A percentile compares a stretch with the other conserved stretches of the same genome.
Conservation (phyloP, 1,140 invertebrate genomes). For the Euura saliciscinereae region DNA sequence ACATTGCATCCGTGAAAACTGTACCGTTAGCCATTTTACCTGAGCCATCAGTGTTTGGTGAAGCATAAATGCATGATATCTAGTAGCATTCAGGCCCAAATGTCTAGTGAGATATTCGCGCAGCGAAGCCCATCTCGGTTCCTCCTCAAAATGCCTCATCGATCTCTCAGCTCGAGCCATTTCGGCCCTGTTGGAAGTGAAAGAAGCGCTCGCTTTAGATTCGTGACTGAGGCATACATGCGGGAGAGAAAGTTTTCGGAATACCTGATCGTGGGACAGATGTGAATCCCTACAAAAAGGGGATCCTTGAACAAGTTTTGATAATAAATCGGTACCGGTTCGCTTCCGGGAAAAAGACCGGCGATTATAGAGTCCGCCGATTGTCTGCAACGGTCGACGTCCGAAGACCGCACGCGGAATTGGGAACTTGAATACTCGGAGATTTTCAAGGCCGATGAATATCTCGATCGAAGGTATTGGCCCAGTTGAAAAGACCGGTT, state of each 20-base stretch:
- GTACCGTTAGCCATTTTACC: too few relatives aligned
- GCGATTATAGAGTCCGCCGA: neutral
- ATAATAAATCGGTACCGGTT: neutral
- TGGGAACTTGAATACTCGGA: neutral
- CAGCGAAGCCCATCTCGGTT: neutral
- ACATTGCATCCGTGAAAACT: too few relatives aligned
- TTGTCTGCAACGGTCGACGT: neutral
- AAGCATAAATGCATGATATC: neutral
- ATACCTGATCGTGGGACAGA: neutral
- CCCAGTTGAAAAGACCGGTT: neutral
- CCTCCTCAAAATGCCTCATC: neutral
- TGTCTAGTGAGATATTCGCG: neutral
- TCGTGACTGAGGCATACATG: too few relatives aligned
- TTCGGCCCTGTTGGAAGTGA: neutral
- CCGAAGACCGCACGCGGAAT: neutral
- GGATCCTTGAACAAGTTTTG: neutral
- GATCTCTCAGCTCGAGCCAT: neutral
- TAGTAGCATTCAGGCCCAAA: neutral
- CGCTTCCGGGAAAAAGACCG: neutral
- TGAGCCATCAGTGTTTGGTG: neutral
- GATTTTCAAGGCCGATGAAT: neutral
- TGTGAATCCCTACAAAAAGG: neutral
- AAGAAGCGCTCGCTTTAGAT: too few relatives aligned
- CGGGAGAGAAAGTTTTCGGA: neutral
- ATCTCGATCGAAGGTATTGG: neutral